Conservation (phyloP, 2,888 invertebrate genomes). For the Pristionchus maxplancki region DNA sequence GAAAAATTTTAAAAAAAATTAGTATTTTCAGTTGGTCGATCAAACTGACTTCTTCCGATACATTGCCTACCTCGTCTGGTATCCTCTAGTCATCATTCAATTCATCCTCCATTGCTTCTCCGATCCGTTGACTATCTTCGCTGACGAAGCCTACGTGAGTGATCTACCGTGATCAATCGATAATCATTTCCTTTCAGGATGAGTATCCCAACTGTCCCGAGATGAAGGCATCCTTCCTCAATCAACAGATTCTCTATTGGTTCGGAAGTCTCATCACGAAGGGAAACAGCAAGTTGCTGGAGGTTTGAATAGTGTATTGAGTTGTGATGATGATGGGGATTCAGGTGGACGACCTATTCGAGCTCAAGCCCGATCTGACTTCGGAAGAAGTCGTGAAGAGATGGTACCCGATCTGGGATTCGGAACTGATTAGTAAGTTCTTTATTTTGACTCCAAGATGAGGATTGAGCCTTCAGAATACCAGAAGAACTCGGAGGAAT, state of each 20-base stretch:
- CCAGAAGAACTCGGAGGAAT: neutral
- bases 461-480: neutral
- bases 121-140: conserved; percentile 62
- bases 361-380: conserved; percentile 67
- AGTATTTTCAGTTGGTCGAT: conserved; percentile 69
- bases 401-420: conserved; percentile 67
- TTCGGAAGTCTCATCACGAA: conserved; percentile 65
- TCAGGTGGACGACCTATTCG: conserved; percentile 68
- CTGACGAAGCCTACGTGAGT: conserved; percentile 52
- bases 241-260: conserved; percentile 72
- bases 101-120: conserved; percentile 70
- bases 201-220: conserved; percentile 67
- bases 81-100: conserved; percentile 69
- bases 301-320: conserved; percentile 44
- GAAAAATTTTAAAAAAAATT: too few relatives aligned
- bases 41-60: conserved; percentile 69
- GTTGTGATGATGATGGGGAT: too few relatives aligned
- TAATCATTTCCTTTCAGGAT: neutral
- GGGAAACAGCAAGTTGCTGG: conserved; percentile 68
- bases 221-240: conserved; percentile 70
- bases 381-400: conserved; percentile 63
- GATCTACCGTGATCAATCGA: neutral
- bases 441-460: neutral
- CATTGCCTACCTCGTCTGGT: conserved; percentile 71
- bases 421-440: conserved; percentile 56